phyloP scores from a whole-genome alignment of 2,797 vertebrate species.

The Trachops cirrhosus region DNA sequence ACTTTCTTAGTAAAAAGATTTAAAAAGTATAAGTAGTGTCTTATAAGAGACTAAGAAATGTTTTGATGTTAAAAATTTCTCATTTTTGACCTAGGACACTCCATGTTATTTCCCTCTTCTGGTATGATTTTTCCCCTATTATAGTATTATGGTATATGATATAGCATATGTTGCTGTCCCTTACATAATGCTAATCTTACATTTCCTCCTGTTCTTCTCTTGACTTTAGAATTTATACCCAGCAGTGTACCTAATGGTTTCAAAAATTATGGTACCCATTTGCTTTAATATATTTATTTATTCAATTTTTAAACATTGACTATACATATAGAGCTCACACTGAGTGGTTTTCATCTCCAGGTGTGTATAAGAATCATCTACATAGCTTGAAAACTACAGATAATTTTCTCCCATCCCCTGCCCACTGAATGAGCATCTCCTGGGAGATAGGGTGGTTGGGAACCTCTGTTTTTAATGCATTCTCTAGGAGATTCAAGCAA shows the following conservation, averaged over 20 bases:
- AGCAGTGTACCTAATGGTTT: background rate
- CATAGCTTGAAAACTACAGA: background rate
- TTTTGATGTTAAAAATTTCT: background rate
- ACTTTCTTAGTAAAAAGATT: background rate
- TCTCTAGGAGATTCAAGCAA: background rate
- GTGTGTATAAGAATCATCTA: background rate
- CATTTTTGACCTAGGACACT: background rate
- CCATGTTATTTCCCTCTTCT: background rate
- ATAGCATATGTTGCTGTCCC: background rate
- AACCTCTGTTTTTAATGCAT: background rate
- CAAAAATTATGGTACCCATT: background rate
- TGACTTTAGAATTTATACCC: conserved; percentile 22
- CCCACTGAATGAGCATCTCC: background rate
- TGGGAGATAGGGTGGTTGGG: background rate
- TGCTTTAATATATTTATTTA: conserved; percentile 22
- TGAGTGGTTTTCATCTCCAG: background rate
- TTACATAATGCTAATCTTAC: background rate
- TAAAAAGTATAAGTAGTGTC: background rate
- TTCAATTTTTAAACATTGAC: background rate
- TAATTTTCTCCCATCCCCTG: background rate
- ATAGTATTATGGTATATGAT: background rate
- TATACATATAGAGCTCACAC: background rate
- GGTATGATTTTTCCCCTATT: background rate
- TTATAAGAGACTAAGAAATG: background rate
- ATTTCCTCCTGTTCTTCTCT: background rate